Evolutionary conservation across 2,797 vertebrate species (phyloP).

Genomic region (Micropoecilia bifurca): DNA sequence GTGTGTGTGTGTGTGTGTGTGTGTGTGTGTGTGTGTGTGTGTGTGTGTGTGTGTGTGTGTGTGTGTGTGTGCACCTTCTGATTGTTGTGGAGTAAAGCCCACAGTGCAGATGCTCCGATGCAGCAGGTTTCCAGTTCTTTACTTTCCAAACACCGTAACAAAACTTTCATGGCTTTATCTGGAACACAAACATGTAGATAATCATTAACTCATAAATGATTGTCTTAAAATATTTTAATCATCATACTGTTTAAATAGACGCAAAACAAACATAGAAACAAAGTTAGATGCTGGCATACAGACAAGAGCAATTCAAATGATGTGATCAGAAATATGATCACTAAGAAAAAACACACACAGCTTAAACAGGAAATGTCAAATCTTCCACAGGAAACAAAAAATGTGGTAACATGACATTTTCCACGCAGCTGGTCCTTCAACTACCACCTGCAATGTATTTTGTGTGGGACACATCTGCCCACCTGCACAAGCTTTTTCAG

Average conservation of each 20-base stretch:
- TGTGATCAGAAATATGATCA: neutral
- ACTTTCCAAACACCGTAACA: slow-evolving; percentile 87
- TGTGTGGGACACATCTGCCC: slow-evolving; percentile 1
- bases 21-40: too few species aligned
- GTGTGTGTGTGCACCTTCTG: slow-evolving; percentile 85
- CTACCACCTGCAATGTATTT: slow-evolving; percentile 30
- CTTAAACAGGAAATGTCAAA: slow-evolving; percentile 37
- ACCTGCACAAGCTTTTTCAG: neutral
- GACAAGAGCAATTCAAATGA: too few species aligned
- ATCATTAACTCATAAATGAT: neutral
- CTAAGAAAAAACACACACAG: neutral
- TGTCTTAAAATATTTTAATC: neutral
- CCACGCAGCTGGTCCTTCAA: slow-evolving; percentile 22
- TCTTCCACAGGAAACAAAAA: slow-evolving; percentile 63
- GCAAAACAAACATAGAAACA: neutral
- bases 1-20: too few species aligned
- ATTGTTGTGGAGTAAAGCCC: slow-evolving; percentile 93
- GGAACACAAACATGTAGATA: slow-evolving; percentile 26
- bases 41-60: slow-evolving; percentile 2
- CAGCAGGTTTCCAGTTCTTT: slow-evolving; percentile 80
- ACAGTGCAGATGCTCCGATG: slow-evolving; percentile 91
- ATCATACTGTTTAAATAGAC: neutral
- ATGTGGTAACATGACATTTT: neutral
- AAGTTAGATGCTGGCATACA: neutral
- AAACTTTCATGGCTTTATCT: slow-evolving; percentile 87